Conservation (phyloP, 2,113 vertebrate species). For the Gadus chalcogrammus region DNA sequence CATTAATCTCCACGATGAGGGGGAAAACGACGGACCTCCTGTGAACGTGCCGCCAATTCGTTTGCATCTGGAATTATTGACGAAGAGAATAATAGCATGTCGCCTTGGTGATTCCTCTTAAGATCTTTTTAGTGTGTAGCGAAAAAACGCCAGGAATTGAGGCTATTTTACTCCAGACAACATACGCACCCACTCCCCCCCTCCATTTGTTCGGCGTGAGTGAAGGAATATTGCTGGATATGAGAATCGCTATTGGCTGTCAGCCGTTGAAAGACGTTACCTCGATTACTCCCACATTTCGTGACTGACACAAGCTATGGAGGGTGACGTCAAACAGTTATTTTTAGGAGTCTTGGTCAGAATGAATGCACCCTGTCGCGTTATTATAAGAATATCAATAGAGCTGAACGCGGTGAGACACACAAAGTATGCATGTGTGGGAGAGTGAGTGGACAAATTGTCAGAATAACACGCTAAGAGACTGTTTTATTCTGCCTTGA, state of each 20-base stretch:
- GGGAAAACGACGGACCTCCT: constrained; percentile 66
- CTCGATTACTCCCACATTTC: constrained; percentile 5
- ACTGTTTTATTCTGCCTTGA: too few relatives aligned
- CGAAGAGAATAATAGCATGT: constrained; percentile 9
- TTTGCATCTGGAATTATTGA: constrained; percentile 38
- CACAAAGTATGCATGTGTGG: neutral
- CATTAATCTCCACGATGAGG: constrained; percentile 52
- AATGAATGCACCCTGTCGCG: constrained; percentile 57
- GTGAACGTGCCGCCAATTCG: constrained; percentile 50
- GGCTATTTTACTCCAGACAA: constrained; percentile 32
- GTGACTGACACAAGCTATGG: constrained; percentile 63
- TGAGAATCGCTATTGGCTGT: constrained; percentile 45
- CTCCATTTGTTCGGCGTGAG: constrained; percentile 48
- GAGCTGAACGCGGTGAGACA: constrained; percentile 29
- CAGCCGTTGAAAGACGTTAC: constrained; percentile 11
- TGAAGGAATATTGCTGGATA: constrained; percentile 48
- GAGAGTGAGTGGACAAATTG: too few relatives aligned
- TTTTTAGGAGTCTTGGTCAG: constrained; percentile 72
- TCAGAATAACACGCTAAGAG: too few relatives aligned
- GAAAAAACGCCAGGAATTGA: too few relatives aligned
- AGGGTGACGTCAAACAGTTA: constrained; percentile 63
- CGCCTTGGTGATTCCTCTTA: too few relatives aligned
- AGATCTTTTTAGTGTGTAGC: too few relatives aligned
- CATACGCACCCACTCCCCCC: constrained; percentile 35
- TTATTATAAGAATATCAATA: constrained; percentile 46